Evolutionary conservation across 2,888 invertebrate species (phyloP).

Genomic region (Lepidochitona cinerea): DNA sequence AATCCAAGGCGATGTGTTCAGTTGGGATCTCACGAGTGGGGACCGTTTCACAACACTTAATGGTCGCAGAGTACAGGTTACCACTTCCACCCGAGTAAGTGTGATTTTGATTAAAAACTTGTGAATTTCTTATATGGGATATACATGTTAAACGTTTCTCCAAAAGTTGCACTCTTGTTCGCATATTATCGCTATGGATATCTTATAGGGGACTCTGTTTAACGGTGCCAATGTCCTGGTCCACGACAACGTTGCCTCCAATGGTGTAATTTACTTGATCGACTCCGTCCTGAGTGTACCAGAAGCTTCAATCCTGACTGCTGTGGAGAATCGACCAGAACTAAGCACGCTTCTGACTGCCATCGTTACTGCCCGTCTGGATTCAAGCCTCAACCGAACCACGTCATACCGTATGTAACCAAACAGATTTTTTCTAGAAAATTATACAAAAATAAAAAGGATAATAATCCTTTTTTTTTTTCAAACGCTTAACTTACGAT

Average conservation of each 20-base stretch:
- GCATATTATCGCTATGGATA: not conserved
- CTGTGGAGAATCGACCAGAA: constrained; percentile 37
- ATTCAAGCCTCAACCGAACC: constrained; percentile 27
- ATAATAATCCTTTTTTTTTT: too few species aligned
- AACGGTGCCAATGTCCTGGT: constrained; percentile 42
- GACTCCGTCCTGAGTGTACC: constrained; percentile 52
- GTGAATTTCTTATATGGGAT: too few species aligned
- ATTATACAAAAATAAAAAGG: too few species aligned
- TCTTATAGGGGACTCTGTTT: constrained; percentile 34
- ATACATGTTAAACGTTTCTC: too few species aligned
- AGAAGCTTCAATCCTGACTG: constrained; percentile 48
- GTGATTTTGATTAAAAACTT: too few species aligned
- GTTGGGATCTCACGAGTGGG: constrained; percentile 22
- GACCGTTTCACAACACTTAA: constrained; percentile 33
- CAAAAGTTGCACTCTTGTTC: not conserved
- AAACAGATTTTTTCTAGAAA: too few species aligned
- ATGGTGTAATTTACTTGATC: constrained; percentile 51
- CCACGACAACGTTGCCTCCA: constrained; percentile 41
- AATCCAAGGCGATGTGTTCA: constrained; percentile 39
- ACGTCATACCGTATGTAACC: not conserved
- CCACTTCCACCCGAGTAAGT: constrained; percentile 26
- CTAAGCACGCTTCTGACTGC: constrained; percentile 39
- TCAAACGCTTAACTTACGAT: too few species aligned
- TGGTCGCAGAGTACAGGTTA: constrained; percentile 42
- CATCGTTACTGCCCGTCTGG: constrained; percentile 27